Percentiles rank a stretch among this genome's conserved stretches.
Conservation (phyloP, 2,888 invertebrate species). For the Spilarctia lutea region DNA sequence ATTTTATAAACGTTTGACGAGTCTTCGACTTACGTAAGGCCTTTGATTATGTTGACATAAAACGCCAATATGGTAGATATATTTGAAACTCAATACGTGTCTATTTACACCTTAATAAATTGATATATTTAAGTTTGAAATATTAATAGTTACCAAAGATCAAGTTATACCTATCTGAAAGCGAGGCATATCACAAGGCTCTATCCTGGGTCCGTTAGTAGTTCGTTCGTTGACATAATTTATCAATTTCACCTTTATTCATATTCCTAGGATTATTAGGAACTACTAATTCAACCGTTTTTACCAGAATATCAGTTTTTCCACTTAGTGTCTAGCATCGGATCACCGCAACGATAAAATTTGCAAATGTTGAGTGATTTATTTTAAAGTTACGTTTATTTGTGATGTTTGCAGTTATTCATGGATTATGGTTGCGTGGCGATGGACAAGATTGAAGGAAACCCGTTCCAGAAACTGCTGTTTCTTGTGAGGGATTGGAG, state of each 20-base stretch:
- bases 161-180: neutral
- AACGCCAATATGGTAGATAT: neutral
- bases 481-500: slow-evolving; percentile 98
- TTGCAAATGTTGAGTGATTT: too few relatives aligned
- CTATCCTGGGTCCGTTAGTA: neutral
- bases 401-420: slow-evolving; percentile 89
- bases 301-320: too few relatives aligned
- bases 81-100: neutral
- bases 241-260: rapidly evolving
- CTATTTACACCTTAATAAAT: neutral
- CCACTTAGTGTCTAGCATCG: too few relatives aligned
- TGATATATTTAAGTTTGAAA: neutral
- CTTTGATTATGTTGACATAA: neutral
- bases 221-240: neutral
- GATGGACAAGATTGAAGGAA: slow-evolving; percentile 93
- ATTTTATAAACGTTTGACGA: neutral
- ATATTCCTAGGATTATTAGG: too few relatives aligned
- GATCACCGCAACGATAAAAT: too few relatives aligned
- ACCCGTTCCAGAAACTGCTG: slow-evolving; percentile 95
- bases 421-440: slow-evolving; percentile 99
- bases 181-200: neutral
- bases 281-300: too few relatives aligned
- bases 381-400: neutral
- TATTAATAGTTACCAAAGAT: neutral
- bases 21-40: neutral